Base-by-base conservation (phyloP, 2,113 vertebrate species). In the Colossoma macropomum region DNA sequence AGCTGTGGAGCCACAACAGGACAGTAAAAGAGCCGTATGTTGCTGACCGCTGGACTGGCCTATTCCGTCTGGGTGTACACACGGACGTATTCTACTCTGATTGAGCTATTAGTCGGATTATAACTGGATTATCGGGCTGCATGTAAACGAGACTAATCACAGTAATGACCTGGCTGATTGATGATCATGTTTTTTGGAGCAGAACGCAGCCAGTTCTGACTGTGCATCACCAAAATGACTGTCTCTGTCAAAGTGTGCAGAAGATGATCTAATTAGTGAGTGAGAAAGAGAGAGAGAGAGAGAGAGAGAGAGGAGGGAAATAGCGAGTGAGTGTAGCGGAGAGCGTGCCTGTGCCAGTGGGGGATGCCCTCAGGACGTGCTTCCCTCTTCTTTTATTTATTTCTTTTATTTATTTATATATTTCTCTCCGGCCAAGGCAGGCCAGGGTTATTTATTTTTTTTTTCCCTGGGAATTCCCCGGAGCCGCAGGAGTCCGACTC, bases 301-400 rank as follows among this genome's bases (percentile, higher is more conserved):
- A 25, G 66, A 10, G n/a, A 50, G 48, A 10, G 13, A 28, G 6
- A 86, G 38, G 45, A 38, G n/a, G 32, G 45, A 45, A 54, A 34
- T 76, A 63, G 73, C 63, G 69, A 80, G 85, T 84, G 88, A 89
- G 84, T 78, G 80, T 84, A 77, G 0, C 4, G 1, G 81, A 15
- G n/a, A 75, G 56, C 27, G 11, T 63, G 30, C 90, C 87, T 87
- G 77, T 75, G 87, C 87, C 90, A 89, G 90, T 86, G 89, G 88
- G 90, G 89, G 89, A 91, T 92, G 89, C 92, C 90, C 91, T 91
- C 86, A 90, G 91, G 91, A 92, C 91, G 90, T 89, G 90, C 90
- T 92, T 90, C 89, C 90, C 90, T 91, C 77, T 87, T 91, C 77
- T 87, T 89, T n/a, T n/a, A n/a, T 77, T 27, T 74, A 30, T 73